Evolutionary conservation across 2,113 vertebrate species (phyloP).

Genomic region (Helogale parvula): DNA sequence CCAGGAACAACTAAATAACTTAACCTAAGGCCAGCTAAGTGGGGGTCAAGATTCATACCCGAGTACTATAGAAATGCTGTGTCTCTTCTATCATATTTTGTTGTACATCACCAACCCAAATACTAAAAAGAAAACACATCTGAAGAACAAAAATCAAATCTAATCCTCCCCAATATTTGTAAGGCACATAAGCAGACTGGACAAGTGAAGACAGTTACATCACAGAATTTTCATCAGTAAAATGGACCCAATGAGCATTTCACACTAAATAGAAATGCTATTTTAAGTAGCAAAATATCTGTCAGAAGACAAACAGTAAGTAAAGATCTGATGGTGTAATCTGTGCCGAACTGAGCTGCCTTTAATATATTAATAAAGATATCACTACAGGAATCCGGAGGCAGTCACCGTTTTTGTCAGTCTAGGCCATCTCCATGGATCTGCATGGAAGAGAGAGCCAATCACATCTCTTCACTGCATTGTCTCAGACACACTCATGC

Average conservation of each 20-base stretch:
- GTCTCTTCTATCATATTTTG: not conserved
- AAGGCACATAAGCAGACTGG: not conserved
- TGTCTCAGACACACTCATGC: not conserved
- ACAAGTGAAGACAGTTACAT: not conserved
- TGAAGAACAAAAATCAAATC: constrained; percentile 22
- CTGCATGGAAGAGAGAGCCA: not conserved
- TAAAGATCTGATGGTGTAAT: not conserved
- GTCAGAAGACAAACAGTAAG: not conserved
- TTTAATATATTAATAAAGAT: not conserved
- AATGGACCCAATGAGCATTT: not conserved
- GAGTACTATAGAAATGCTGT: not conserved
- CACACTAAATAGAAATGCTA: not conserved
- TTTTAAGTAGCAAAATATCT: not conserved
- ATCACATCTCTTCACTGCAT: not conserved
- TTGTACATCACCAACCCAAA: not conserved
- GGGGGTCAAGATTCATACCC: not conserved
- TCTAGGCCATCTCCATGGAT: not conserved
- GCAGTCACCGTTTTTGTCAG: not conserved
- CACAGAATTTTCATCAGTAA: not conserved
- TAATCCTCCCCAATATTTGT: not conserved
- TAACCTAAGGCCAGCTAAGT: not conserved
- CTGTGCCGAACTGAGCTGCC: not conserved
- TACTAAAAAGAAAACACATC: not conserved
- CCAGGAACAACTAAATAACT: not conserved
- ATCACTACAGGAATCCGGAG: no score